A percentile compares a stretch with the other conserved stretches of the same genome.
Conservation (phyloP, 2,797 vertebrate species). For the Podarcis siculus region DNA sequence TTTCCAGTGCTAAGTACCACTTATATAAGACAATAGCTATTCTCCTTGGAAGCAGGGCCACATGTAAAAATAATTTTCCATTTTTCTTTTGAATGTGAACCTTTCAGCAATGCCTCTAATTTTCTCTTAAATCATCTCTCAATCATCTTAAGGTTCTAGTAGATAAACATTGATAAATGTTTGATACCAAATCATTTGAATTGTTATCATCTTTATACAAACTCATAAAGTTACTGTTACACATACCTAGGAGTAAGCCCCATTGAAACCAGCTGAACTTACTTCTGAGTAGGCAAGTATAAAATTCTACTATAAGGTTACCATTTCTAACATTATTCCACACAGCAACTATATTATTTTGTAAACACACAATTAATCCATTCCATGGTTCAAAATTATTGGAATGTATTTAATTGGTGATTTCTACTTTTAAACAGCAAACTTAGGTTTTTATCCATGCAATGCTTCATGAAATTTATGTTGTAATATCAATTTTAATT, state of each 20-base stretch:
- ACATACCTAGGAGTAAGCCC: not conserved
- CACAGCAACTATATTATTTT: not conserved
- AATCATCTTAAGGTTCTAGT: not conserved
- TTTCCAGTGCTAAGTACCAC: not conserved
- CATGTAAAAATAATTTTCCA: not conserved
- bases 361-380: not conserved
- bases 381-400: not conserved
- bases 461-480: not conserved
- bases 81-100: not conserved
- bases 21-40: not conserved
- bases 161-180: not conserved
- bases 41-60: not conserved
- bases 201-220: not conserved
- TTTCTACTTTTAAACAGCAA: not conserved
- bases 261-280: not conserved
- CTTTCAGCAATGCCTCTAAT: not conserved
- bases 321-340: not conserved
- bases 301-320: not conserved
- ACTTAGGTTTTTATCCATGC: not conserved
- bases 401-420: not conserved
- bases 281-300: not conserved
- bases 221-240: not conserved
- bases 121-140: not conserved
- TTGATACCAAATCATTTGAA: not conserved
- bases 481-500: slow-evolving; percentile 21